Evolutionary conservation across 2,113 vertebrate species (phyloP).

Genomic region (Seriola rivoliana): DNA sequence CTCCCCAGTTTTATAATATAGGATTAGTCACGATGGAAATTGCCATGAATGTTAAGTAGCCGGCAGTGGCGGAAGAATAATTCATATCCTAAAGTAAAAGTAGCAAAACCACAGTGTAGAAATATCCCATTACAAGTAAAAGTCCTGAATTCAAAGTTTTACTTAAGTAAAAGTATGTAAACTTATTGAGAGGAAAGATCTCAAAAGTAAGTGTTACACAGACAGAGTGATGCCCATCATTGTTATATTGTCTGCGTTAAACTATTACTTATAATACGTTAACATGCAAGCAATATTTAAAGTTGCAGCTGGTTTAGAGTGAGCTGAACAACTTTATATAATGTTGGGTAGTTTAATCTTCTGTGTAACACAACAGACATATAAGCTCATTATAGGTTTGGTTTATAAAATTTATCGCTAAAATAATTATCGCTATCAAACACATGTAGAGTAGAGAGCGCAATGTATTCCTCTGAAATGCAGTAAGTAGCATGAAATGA

Average conservation of each 20-base stretch:
- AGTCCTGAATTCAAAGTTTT: background rate
- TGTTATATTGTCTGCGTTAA: background rate
- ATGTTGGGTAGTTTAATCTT: background rate
- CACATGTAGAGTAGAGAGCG: background rate
- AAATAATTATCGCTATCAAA: background rate
- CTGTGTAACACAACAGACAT: background rate
- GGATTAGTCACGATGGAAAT: conserved; percentile 63
- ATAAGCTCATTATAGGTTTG: background rate
- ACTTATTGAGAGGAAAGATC: background rate
- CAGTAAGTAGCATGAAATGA: background rate
- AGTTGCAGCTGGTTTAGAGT: background rate
- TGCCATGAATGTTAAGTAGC: conserved; percentile 67
- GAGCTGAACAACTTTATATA: background rate
- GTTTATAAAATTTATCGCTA: background rate
- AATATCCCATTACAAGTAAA: conserved; percentile 12
- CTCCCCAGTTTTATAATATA: conserved; percentile 55
- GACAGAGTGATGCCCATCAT: background rate
- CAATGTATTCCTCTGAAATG: background rate
- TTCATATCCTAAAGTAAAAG: conserved; percentile 30
- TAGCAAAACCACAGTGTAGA: conserved; percentile 10
- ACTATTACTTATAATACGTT: background rate
- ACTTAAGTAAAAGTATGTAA: background rate
- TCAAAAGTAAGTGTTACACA: background rate
- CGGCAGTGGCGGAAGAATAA: conserved; percentile 15
- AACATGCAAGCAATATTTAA: background rate